These are phyloP conservation scores for Smutsia temminckii DNA, from an alignment of 2,797 vertebrate genomes.

Conservation along the genomic window DNA sequence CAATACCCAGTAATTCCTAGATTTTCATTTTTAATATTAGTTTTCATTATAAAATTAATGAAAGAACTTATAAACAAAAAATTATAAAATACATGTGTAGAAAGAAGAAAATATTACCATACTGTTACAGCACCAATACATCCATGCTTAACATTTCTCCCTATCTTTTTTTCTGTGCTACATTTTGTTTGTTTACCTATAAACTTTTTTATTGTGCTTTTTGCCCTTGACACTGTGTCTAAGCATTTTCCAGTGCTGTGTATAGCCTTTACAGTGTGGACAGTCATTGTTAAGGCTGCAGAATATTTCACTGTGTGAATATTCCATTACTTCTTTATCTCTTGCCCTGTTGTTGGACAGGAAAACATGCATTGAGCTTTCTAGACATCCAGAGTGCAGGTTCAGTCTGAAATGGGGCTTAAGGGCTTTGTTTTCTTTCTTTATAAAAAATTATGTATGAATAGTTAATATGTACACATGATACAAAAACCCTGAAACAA, in stretches of 20 bases:
- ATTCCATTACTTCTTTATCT: not conserved
- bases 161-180: not conserved
- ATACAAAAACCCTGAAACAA: not conserved
- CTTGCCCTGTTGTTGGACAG: not conserved
- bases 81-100: not conserved
- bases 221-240: not conserved
- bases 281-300: not conserved
- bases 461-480: not conserved
- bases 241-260: not conserved
- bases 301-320: not conserved
- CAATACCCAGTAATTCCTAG: not conserved
- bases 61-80: not conserved
- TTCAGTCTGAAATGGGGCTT: not conserved
- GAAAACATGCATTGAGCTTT: not conserved
- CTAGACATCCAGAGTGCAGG: not conserved
- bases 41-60: not conserved
- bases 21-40: not conserved
- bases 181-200: not conserved
- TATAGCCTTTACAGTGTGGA: not conserved
- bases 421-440: not conserved
- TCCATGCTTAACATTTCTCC: not conserved
- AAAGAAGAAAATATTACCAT: not conserved
- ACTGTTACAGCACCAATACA: not conserved
- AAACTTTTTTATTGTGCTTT: not conserved
- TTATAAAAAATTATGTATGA: not conserved